Conservation (phyloP, 2,797 vertebrate genomes). For the Pipistrellus pygmaeus region DNA sequence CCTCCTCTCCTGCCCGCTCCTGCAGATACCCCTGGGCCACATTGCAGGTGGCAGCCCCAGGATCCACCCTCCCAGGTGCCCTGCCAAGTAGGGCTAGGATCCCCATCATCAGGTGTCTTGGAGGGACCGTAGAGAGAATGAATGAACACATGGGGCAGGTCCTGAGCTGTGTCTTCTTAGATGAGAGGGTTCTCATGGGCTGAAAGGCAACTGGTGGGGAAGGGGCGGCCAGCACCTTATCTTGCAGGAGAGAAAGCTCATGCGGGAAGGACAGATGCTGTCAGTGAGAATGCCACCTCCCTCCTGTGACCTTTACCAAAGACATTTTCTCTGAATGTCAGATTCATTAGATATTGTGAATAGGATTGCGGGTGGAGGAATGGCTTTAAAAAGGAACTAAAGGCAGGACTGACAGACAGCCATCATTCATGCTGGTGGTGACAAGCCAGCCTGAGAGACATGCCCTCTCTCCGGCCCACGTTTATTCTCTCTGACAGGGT, state of each 20-base stretch:
- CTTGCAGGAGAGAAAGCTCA: neutral
- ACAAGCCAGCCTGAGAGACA: neutral
- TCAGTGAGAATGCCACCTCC: conserved; percentile 50
- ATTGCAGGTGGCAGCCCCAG: neutral
- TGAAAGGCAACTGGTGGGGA: neutral
- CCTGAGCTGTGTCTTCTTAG: neutral
- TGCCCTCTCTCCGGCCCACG: neutral
- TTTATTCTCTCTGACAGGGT: neutral
- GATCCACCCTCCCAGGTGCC: neutral
- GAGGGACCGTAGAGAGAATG: accelerated
- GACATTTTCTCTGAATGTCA: conserved; percentile 79
- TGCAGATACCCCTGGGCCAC: accelerated
- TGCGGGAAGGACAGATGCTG: conserved; percentile 49
- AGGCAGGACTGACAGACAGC: conserved; percentile 58
- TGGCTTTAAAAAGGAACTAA: conserved; percentile 37
- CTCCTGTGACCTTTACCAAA: conserved; percentile 75
- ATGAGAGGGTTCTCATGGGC: neutral
- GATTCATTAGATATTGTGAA: conserved; percentile 69
- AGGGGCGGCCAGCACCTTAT: neutral
- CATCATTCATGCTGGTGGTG: neutral
- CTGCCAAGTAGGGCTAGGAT: neutral
- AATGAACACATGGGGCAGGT: neutral
- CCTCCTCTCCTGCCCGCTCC: neutral
- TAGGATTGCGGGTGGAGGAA: neutral
- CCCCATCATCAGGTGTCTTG: neutral